These are phyloP conservation scores for Blennius ocellaris DNA, from an alignment of 2,113 vertebrate genomes.

Conservation along the genomic window DNA sequence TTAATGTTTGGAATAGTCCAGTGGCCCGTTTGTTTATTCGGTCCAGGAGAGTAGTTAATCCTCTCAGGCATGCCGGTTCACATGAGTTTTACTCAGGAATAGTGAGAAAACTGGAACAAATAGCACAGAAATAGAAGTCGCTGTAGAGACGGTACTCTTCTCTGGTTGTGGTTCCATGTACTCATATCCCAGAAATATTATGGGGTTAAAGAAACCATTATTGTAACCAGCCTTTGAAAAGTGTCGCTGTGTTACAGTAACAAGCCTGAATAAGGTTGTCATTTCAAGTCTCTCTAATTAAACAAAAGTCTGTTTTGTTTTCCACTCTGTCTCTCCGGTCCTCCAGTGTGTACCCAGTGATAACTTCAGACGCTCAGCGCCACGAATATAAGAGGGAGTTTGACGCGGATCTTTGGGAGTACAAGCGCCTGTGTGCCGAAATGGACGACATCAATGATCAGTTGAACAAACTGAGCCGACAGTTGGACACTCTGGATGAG, in stretches of 20 bases:
- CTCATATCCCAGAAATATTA: neutral
- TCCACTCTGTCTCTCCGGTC: neutral
- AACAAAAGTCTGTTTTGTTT: neutral
- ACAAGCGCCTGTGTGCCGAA: constrained; percentile 87
- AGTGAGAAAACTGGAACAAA: constrained; percentile 75
- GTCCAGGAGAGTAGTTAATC: constrained; percentile 71
- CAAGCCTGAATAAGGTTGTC: neutral
- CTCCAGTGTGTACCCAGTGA: constrained; percentile 85
- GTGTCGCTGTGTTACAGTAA: neutral
- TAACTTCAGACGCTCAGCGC: constrained; percentile 79
- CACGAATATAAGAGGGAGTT: constrained; percentile 89
- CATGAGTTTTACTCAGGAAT: constrained; percentile 47
- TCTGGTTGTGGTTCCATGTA: constrained; percentile 12
- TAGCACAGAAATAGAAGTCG: constrained; percentile 48
- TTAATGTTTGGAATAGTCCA: neutral
- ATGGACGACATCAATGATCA: constrained; percentile 89
- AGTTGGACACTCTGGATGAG: constrained; percentile 85
- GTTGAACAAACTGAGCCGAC: constrained; percentile 86
- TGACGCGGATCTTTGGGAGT: constrained; percentile 83
- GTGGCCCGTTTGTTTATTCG: constrained; percentile 2
- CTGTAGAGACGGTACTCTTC: constrained; percentile 35
- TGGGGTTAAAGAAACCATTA: neutral
- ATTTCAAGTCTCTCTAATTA: neutral
- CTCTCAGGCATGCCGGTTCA: constrained; percentile 68
- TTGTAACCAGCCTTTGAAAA: neutral